Evolutionary conservation across 2,113 vertebrate genomes (phyloP), one percentile per base, ranked within the genome.

Genomic region (Centropristis striata): DNA sequence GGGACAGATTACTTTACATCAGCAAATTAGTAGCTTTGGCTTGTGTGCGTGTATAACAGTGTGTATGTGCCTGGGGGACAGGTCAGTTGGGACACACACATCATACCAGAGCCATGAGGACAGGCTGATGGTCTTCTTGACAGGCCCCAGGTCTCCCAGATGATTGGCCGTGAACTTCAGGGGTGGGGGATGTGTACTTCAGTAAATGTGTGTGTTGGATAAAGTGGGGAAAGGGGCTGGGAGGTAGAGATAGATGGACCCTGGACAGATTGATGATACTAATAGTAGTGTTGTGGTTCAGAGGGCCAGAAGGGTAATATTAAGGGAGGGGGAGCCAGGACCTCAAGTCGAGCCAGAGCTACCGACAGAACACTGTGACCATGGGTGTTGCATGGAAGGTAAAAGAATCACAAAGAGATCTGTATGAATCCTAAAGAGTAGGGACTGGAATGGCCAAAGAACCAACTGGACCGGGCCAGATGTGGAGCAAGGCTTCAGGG

Each of bases 21-120:
- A 75, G 71, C 70, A 86, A 83, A 87, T 86, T 71, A 84, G 82
- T 87, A 78, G 75, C 73, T 74, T 71, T 87, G 78, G 23, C 63
- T 63, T 80, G 37, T 75, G 59, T 70, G 58, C 47, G 51, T 63
- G 57, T 46, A 27, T 59, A 41, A 46, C 39, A 74, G 42, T 75
- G 46, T 65, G 78, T 68, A 64, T 54, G 51, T 75, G 65, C 64
- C 58, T 68, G 28, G 5, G 67, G 61, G 76, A 86, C 75, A 71
- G 61, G 75, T 84, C 81, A 80, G 61, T 67, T 78, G 86, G 85
- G 89, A 91, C 78, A 66, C 53, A 54, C 27, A 59, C 64, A 81
- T 88, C 72, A 91, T 85, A 80, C 86, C 65, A 90, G 20, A 87
- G 61, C 61, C 44, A 88, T 37, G 85, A 92, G 82, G 84, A 86